Base-by-base conservation (phyloP, 2,113 vertebrate genomes). In the Zapornia atra region DNA sequence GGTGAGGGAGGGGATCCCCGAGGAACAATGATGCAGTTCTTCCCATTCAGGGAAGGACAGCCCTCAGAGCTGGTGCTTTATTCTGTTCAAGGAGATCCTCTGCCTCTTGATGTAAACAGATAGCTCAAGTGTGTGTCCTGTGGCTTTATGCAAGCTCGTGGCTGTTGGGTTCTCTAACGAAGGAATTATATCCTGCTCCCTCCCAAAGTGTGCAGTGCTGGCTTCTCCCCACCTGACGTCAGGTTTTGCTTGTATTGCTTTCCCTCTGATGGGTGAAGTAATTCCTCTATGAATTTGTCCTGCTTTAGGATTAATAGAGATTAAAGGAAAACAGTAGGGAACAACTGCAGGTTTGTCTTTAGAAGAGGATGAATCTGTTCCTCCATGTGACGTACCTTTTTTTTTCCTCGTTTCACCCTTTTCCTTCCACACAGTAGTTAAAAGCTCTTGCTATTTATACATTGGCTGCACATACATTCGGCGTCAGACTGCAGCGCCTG, bases 381-480 rank as follows among this genome's bases (percentile, higher is more conserved):
- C 6, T 13, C 80, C 44, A 17, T 63, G n/a, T 6, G 12, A 82
- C 17, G 61, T 10, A 33, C 66, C 73, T 7, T 51, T 79, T 91
- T 87, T 64, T 38, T 40, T 33, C 65, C 69, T 51, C 53, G 34
- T 84, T 61, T 92, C 53, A 40, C 38, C 69, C 57, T 81, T 46
- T 46, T 36, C 86, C 72, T 59, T 80, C 34, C 12, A 28, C 66
- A 38, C 75, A 86, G 90, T 31, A 61, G 73, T 36, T 36, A n/a
- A 76, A 60, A 63, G 65, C 83, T 85, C 72, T 34, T 89, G 80
- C 87, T 92, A 54, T 93, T 96, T 86, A 44, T 63, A 48, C 72
- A 50, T n/a, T 12, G 68, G 31, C 86, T 87, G 88, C 82, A 92
- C 29, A 70, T 26, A 63, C 80, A 96, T 92, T 93, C 94, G 88